Percentiles rank a stretch among this genome's conserved stretches.
phyloP scores from a whole-genome alignment of 1,140 invertebrate genomes.

The Cotesia glomerata region DNA sequence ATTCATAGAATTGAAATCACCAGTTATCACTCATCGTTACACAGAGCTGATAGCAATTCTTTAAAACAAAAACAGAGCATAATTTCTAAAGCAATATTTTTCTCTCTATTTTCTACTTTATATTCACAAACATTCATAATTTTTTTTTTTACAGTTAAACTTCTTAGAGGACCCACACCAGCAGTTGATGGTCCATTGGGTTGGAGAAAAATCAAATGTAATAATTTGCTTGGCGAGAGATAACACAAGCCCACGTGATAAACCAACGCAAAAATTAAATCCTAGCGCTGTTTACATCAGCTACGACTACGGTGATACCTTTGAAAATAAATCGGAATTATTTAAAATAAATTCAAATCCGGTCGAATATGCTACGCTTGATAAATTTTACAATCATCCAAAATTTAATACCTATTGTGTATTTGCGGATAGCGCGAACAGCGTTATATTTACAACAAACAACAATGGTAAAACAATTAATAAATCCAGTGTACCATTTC shows the following conservation, averaged over 20 bases:
- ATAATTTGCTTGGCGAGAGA: conserved; percentile 85
- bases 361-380: conserved; percentile 72
- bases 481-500: conserved; percentile 70
- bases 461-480: conserved; percentile 75
- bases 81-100: no score
- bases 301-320: conserved; percentile 83
- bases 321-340: conserved; percentile 74
- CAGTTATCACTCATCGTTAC: conserved; percentile 12
- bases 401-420: conserved; percentile 78
- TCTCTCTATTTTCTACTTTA: no score
- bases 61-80: not conserved
- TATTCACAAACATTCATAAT: conserved; percentile 4
- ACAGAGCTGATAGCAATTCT: no score
- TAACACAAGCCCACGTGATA: conserved; percentile 59
- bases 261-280: conserved; percentile 54
- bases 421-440: conserved; percentile 81
- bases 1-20: no score
- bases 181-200: conserved; percentile 89
- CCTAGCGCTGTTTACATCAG: conserved; percentile 84
- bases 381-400: conserved; percentile 86
- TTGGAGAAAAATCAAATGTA: conserved; percentile 82
- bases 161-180: conserved; percentile 83
- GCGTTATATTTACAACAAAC: conserved; percentile 77
- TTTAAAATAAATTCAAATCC: conserved; percentile 66
- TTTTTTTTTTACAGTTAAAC: conserved; percentile 67